Evolutionary conservation across 2,113 vertebrate genomes (phyloP).

Genomic region (Menura novaehollandiae): DNA sequence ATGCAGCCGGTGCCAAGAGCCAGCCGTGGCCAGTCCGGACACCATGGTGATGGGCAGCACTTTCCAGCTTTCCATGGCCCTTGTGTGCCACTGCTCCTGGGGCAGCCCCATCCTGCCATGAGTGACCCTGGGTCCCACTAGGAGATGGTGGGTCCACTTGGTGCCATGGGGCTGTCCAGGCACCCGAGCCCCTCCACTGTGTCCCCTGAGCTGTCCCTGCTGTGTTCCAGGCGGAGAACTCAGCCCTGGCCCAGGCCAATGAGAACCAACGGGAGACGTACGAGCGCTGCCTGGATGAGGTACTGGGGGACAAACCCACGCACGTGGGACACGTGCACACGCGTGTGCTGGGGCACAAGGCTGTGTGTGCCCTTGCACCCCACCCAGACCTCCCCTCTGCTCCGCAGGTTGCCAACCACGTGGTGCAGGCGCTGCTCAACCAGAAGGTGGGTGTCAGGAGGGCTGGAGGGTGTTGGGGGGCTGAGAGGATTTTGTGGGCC

Average conservation of each 20-base stretch:
- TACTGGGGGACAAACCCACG: background rate
- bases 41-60: accelerated
- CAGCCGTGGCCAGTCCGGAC: background rate
- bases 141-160: background rate
- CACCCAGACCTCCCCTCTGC: background rate
- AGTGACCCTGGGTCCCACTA: background rate
- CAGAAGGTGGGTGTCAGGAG: conserved; percentile 82
- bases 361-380: background rate
- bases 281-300: conserved; percentile 93
- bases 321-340: accelerated
- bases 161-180: background rate
- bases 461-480: accelerated
- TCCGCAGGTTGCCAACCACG: conserved; percentile 90
- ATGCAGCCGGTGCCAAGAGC: background rate
- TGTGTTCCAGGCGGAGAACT: conserved; percentile 85
- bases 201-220: background rate
- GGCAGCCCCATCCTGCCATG: background rate
- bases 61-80: background rate
- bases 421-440: conserved; percentile 92
- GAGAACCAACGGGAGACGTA: conserved; percentile 94
- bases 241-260: conserved; percentile 86
- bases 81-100: accelerated
- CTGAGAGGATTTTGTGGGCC: too few relatives aligned
- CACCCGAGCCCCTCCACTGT: too few relatives aligned
- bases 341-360: accelerated